Percentiles rank a stretch among this genome's conserved stretches.
Evolutionary conservation across 2,797 vertebrate genomes (phyloP).

Genomic region (Columba guinea): DNA sequence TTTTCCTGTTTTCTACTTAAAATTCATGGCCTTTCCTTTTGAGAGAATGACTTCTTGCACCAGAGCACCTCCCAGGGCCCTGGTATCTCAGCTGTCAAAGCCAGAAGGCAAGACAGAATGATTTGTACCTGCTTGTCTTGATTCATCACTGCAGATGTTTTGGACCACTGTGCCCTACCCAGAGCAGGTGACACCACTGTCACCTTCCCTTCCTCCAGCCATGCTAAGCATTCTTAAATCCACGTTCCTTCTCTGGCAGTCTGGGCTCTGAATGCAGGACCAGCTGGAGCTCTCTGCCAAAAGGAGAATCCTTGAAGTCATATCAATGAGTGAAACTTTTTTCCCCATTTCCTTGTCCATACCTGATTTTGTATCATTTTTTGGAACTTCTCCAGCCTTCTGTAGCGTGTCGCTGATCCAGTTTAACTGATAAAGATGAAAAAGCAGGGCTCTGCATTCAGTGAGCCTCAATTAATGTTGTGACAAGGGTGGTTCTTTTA

Average conservation of each 20-base stretch:
- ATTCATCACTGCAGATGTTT: not conserved
- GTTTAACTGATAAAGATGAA: not conserved
- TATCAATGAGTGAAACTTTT: not conserved
- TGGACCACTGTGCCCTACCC: not conserved
- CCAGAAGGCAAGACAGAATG: not conserved
- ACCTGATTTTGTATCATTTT: not conserved
- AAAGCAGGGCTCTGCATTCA: not conserved
- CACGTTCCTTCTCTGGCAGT: not conserved
- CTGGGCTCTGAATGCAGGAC: not conserved
- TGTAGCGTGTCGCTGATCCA: not conserved
- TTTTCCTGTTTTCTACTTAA: not conserved
- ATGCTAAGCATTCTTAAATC: not conserved
- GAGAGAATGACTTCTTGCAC: not conserved
- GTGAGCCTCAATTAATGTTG: not conserved
- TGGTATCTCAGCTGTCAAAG: not conserved
- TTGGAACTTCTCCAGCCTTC: not conserved
- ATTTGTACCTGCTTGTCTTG: not conserved
- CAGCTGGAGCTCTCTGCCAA: not conserved
- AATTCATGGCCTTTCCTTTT: not conserved
- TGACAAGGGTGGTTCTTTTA: not conserved
- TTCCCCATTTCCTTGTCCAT: not conserved
- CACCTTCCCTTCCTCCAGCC: not conserved
- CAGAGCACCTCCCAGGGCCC: not conserved
- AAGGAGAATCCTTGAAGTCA: not conserved
- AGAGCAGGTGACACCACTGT: not conserved